phyloP scores from a whole-genome alignment of 2,113 vertebrate genomes.

The Brevimyrus niger region DNA sequence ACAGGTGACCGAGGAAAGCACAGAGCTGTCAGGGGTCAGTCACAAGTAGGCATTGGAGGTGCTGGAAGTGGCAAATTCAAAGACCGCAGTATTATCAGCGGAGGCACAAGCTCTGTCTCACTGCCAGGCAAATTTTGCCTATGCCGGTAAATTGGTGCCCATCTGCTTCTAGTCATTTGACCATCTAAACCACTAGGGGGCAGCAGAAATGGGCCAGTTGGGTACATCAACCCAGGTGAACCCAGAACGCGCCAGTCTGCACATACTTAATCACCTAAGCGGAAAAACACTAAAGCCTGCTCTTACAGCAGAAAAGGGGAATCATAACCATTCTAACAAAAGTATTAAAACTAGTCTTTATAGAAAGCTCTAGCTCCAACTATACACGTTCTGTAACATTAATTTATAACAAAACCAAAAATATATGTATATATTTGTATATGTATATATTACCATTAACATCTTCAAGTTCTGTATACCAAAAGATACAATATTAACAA shows the following conservation, averaged over 20 bases:
- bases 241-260: not conserved
- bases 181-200: not conserved
- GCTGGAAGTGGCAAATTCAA: not conserved
- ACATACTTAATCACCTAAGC: not conserved
- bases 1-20: not conserved
- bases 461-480: conserved; percentile 55
- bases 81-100: not conserved
- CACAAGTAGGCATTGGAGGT: not conserved
- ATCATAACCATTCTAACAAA: conserved; percentile 49
- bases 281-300: conserved; percentile 38
- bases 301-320: conserved; percentile 28
- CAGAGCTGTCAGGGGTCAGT: not conserved
- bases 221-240: not conserved
- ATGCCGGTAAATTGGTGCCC: not conserved
- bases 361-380: conserved; percentile 46
- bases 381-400: conserved; percentile 54
- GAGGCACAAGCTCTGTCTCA: not conserved
- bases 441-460: conserved; percentile 53
- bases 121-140: not conserved
- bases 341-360: conserved; percentile 60
- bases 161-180: not conserved
- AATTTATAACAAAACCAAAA: conserved; percentile 55
- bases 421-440: conserved; percentile 29
- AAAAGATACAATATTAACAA: conserved; percentile 33
- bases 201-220: not conserved